Base-by-base conservation (phyloP, 2,888 invertebrate species). In the Chrysotoxum bicinctum region DNA sequence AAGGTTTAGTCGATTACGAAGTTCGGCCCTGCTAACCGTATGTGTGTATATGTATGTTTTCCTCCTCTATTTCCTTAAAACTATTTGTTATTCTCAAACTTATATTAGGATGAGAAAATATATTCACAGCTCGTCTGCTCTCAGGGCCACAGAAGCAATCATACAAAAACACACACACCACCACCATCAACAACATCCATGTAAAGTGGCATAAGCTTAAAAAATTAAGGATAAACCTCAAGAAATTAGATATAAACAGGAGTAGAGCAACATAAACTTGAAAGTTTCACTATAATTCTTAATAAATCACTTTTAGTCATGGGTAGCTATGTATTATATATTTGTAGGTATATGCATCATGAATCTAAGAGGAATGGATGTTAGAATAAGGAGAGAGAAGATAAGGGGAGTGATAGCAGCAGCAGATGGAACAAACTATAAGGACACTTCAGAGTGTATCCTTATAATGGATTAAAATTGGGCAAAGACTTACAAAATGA, bases 401-500 rank as follows among this genome's bases (percentile, higher is more conserved):
- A 4, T 3, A 7, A 50, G 10, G n/a, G 32, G n/a, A 10, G 30
- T 12, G 37, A 37, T 37, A 37, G 54, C 37, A 64, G 62, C 37
- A 56, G 73, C 60, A 58, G 60, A 60, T 35, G 50, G 48, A 58
- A 72, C 62, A 50, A 64, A 52, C 73, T 50, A 60, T 74, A 45
- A 81, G 62, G 80, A 75, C 54, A 70, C 40, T 62, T n/a, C 26
- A 73, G 23, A 50, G n/a, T 10, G 69, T 74, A 79, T 84, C 79
- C 75, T 76, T 84, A 84, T 72, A 84, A 84, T 84, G 70, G 84
- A 84, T 84, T 84, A 84, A 84, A 79, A 84, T 75, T 75, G 64
- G 70, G 66, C 35, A 50, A 60, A 66, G 79, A 75, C 79, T 50
- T 50, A 60, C 58, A 58, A 54, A 45, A 60, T 21, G 37, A 58